Base-by-base conservation (phyloP, 2,888 invertebrate species). In the Callyntrura guangdongensis region DNA sequence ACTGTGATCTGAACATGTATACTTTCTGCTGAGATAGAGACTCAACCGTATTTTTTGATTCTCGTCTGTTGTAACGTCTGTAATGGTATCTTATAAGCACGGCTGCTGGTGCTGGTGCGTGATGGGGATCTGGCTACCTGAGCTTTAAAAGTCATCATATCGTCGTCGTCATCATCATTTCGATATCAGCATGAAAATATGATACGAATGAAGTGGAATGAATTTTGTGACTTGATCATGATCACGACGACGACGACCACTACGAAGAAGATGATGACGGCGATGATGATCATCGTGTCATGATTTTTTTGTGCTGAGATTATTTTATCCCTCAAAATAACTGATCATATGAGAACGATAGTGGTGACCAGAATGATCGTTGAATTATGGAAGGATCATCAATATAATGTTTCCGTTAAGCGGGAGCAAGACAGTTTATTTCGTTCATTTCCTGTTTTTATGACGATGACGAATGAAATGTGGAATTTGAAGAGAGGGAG, bases 1-100 rank as follows among this genome's bases (percentile, higher is more conserved):
- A 90, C 90, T 90, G 90, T 83, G 90, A 86, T 86, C 61, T 81
- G 81, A 85, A 85, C 90, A 90, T 90, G 17, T 59, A 12, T 5
- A 59, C 59, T 17, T 11, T 47, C 47, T 47, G 6, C n/a, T 59
- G 56, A 6, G 64, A n/a, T n/a, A 64, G 87, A 87, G 81, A 79
- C 67, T 87, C 81, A 87, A 87, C 67, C 67, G 22, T 56, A n/a
- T n/a, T n/a, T 72, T 72, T 86, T 53, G 56, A 8, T 49, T 77
- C 77, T 53, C 11, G n/a, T n/a, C n/a, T n/a, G n/a, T n/a, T n/a
- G n/a, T n/a, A n/a, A n/a, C n/a, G n/a, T n/a, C n/a, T n/a, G n/a
- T n/a, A n/a, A n/a, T n/a, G n/a, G n/a, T n/a, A n/a, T n/a, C n/a
- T n/a, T n/a, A n/a, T n/a, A n/a, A n/a, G n/a, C n/a, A n/a, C n/a